phyloP scores from a whole-genome alignment of 2,797 vertebrate species.

The Hozukius guyotensis region DNA sequence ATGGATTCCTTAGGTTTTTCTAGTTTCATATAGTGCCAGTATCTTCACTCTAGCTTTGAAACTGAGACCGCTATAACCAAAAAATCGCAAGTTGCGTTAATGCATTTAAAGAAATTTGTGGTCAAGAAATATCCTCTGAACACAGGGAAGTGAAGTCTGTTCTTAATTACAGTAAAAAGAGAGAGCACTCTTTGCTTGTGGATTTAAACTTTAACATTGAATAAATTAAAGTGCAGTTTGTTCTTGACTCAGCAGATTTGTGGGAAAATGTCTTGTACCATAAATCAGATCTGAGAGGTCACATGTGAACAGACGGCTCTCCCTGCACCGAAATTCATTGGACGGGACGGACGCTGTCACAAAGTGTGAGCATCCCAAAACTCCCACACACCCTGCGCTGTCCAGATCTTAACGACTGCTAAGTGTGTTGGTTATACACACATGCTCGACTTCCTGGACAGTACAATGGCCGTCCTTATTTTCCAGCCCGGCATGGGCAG shows the following conservation, averaged over 20 bases:
- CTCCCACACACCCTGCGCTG: neutral
- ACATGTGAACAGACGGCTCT: neutral
- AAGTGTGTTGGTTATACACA: conserved; percentile 11
- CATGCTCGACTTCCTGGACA: conserved; percentile 5
- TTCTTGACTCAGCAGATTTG: conserved; percentile 31
- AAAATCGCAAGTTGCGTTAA: rapidly evolving
- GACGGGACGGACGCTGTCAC: conserved; percentile 32
- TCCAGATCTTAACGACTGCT: conserved; percentile 8
- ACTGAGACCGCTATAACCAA: too few relatives aligned
- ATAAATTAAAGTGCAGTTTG: conserved; percentile 21
- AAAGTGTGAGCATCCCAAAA: conserved; percentile 44
- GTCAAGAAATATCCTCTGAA: conserved; percentile 8
- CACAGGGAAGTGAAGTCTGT: neutral
- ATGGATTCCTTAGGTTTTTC: too few relatives aligned
- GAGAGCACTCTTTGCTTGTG: neutral
- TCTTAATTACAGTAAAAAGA: conserved; percentile 24
- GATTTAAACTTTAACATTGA: neutral
- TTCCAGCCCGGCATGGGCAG: conserved; percentile 22
- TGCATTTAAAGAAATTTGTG: neutral
- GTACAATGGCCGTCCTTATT: conserved; percentile 57
- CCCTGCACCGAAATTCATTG: conserved; percentile 7
- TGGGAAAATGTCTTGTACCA: conserved; percentile 42
- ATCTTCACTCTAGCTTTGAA: too few relatives aligned
- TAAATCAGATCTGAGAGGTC: conserved; percentile 17
- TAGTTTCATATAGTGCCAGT: rapidly evolving